phyloP scores from a whole-genome alignment of 2,888 invertebrate genomes.

The Pyrgus malvae region DNA sequence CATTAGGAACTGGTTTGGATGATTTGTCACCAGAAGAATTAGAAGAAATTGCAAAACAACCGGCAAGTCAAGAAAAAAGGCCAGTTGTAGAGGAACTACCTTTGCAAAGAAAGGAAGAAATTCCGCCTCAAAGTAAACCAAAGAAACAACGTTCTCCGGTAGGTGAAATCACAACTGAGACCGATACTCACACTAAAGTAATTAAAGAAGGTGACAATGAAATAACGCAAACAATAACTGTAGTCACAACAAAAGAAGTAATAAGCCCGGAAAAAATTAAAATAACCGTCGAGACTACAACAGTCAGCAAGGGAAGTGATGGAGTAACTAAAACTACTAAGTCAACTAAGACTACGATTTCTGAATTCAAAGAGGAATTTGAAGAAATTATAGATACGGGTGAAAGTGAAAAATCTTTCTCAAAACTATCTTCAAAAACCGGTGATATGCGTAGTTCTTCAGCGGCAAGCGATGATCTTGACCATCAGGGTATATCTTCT shows the following conservation, averaged over 20 bases:
- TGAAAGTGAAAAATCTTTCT: conserved; percentile 76
- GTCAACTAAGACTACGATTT: conserved; percentile 76
- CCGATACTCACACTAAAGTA: conserved; percentile 70
- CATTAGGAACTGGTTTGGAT: conserved; percentile 67
- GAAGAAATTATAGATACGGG: conserved; percentile 72
- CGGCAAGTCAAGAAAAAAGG: conserved; percentile 47
- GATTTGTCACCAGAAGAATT: conserved; percentile 74
- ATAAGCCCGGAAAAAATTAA: conserved; percentile 75
- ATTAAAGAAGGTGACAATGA: conserved; percentile 70
- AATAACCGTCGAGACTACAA: conserved; percentile 73
- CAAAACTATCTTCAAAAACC: conserved; percentile 73
- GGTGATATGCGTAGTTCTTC: conserved; percentile 82
- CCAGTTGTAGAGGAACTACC: conserved; percentile 46
- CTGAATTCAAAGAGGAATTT: conserved; percentile 73
- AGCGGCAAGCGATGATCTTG: conserved; percentile 84
- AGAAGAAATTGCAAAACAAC: conserved; percentile 63
- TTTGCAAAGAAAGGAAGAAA: conserved; percentile 43
- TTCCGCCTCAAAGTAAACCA: conserved; percentile 47
- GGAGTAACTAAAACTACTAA: conserved; percentile 75
- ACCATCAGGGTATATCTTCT: conserved; percentile 77
- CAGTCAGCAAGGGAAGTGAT: conserved; percentile 69
- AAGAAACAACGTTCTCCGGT: conserved; percentile 71
- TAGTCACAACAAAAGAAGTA: conserved; percentile 75
- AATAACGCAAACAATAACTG: conserved; percentile 72
- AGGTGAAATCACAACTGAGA: conserved; percentile 73